Percentiles rank a stretch among this genome's conserved stretches.
Evolutionary conservation across 35 echinoderm and acorn worm species (phyloP).

Genomic region (Heliocidaris erythrogramma): DNA sequence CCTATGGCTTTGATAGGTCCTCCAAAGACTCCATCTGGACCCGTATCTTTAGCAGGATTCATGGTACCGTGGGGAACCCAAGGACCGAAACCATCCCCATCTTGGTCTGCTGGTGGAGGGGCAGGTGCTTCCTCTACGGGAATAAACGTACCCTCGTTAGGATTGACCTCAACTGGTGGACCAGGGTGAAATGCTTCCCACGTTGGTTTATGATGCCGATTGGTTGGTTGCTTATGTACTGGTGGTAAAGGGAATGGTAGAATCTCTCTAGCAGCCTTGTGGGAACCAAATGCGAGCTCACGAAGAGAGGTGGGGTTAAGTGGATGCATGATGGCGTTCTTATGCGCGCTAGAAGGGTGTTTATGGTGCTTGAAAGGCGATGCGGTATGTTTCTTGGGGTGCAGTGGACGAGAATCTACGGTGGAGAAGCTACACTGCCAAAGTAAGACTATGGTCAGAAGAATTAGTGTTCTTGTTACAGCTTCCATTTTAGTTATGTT

Average conservation of each 20-base stretch:
- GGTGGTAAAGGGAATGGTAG: not conserved
- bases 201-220: not conserved
- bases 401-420: constrained; percentile 20
- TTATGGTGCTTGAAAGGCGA: constrained; percentile 26
- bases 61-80: not conserved
- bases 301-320: not conserved
- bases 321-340: constrained; percentile 26
- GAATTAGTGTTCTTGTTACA: not conserved
- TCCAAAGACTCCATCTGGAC: not conserved
- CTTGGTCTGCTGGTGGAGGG: not conserved
- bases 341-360: not conserved
- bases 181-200: not conserved
- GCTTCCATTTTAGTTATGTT: not conserved
- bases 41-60: not conserved
- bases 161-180: not conserved
- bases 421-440: constrained; percentile 13
- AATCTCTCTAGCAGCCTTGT: constrained; percentile 28
- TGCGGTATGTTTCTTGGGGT: constrained; percentile 30
- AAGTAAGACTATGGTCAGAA: not conserved
- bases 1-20: not conserved
- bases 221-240: not conserved
- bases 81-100: not conserved
- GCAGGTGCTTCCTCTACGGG: not conserved
- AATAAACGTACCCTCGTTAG: not conserved
- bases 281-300: constrained; percentile 17